Evolutionary conservation across 2,888 invertebrate species (phyloP).

Genomic region (Dione vanillae): DNA sequence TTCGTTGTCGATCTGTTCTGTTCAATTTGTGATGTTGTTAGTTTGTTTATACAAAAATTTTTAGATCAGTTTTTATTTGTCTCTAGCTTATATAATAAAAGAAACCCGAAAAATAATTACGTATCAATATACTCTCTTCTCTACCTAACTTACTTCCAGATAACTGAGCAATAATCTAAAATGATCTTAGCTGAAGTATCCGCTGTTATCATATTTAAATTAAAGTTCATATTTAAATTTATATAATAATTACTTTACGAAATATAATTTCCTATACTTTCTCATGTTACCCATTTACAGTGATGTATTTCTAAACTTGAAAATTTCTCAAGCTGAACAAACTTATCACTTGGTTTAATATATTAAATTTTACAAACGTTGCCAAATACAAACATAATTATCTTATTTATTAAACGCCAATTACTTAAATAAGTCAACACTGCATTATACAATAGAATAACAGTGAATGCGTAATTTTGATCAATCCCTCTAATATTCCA

Average conservation of each 20-base stretch:
- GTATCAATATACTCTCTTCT: no score
- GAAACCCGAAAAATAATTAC: no score
- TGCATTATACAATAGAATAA: constrained; percentile 3
- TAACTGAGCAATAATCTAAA: no score
- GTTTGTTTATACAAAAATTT: not conserved
- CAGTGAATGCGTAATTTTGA: constrained; percentile 14
- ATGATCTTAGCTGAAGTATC: no score
- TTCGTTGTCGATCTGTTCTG: not conserved
- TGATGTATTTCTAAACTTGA: not conserved
- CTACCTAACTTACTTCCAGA: no score
- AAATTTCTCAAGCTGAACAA: no score
- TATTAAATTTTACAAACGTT: no score
- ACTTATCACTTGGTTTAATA: no score
- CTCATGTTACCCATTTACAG: not conserved
- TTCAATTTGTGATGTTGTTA: not conserved
- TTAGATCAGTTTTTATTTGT: no score
- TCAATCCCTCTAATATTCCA: constrained; percentile 18
- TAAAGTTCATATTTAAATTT: no score
- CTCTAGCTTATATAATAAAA: no score
- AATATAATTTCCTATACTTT: not conserved
- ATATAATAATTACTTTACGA: not conserved
- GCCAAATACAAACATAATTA: not conserved
- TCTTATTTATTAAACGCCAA: not conserved
- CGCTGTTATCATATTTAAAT: no score
- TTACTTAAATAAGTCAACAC: not conserved